Evolutionary conservation across 1,140 invertebrate genomes (phyloP).

Genomic region (Coptotermes formosanus): DNA sequence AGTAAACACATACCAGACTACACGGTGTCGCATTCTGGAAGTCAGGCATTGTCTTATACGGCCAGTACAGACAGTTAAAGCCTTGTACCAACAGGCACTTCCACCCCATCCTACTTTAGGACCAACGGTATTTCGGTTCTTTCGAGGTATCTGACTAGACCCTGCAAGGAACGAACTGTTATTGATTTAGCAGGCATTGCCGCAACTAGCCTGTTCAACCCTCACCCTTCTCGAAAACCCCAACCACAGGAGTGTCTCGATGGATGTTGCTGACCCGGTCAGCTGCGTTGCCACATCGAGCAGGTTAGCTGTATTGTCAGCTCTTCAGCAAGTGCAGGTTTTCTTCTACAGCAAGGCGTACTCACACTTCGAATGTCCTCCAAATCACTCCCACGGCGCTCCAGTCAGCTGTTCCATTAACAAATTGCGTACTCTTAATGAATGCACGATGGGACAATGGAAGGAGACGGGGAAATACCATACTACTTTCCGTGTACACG

Average conservation of each 20-base stretch:
- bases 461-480: no score
- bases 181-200: slow-evolving; percentile 14
- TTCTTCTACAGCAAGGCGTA: background rate
- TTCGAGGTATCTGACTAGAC: no score
- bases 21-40: no score
- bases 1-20: no score
- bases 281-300: slow-evolving; percentile 8
- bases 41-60: no score
- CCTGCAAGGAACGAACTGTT: background rate
- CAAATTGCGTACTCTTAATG: no score
- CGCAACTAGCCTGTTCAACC: background rate
- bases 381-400: background rate
- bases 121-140: no score
- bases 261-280: slow-evolving; percentile 15
- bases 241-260: background rate
- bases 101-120: no score
- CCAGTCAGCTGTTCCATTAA: background rate
- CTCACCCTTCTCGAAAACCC: background rate
- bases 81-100: no score
- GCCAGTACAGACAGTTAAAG: no score
- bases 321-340: background rate
- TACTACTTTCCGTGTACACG: no score
- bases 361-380: background rate
- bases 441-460: no score
- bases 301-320: background rate